Percentiles rank a stretch among this genome's conserved stretches.
Conservation (phyloP, 2,113 vertebrate genomes). For the Heptranchias perlo region DNA sequence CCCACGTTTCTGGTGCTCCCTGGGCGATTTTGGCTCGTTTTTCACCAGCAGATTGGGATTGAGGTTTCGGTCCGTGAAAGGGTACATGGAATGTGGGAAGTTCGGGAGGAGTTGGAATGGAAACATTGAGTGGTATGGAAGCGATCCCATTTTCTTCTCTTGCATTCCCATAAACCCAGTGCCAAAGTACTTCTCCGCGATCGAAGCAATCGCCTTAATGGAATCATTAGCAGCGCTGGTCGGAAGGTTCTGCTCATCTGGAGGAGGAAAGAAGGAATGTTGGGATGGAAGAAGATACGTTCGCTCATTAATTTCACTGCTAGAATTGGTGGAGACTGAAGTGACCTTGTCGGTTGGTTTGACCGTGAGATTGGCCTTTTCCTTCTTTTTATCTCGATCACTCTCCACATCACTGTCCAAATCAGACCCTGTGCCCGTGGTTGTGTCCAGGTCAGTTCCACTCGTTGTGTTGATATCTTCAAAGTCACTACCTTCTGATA, state of each 20-base stretch:
- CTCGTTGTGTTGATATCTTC: conserved; percentile 96
- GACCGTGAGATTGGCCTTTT: conserved; percentile 58
- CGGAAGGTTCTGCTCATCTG: conserved; percentile 84
- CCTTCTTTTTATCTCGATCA: conserved; percentile 69
- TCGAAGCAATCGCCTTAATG: conserved; percentile 97
- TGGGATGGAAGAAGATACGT: conserved; percentile 80
- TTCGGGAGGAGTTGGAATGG: conserved; percentile 93
- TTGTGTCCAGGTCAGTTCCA: conserved; percentile 92
- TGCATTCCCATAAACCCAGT: conserved; percentile 91
- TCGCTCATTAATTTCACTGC: conserved; percentile 62
- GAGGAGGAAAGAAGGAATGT: conserved; percentile 90
- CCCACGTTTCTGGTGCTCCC: conserved; percentile 77
- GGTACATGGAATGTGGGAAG: conserved; percentile 88
- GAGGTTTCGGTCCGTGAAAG: conserved; percentile 81
- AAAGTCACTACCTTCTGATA: conserved; percentile 93
- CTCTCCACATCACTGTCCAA: conserved; percentile 88
- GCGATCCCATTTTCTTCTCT: conserved; percentile 88
- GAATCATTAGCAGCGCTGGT: conserved; percentile 81
- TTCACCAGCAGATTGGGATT: conserved; percentile 89
- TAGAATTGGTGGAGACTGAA: conserved; percentile 58
- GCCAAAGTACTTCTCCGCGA: conserved; percentile 97
- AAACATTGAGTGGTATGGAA: conserved; percentile 93
- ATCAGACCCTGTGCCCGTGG: conserved; percentile 86
- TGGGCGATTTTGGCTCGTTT: conserved; percentile 88
- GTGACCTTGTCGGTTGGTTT: conserved; percentile 65